Evolutionary conservation across 2,797 vertebrate genomes (phyloP).

Genomic region (Ammospiza maritima): DNA sequence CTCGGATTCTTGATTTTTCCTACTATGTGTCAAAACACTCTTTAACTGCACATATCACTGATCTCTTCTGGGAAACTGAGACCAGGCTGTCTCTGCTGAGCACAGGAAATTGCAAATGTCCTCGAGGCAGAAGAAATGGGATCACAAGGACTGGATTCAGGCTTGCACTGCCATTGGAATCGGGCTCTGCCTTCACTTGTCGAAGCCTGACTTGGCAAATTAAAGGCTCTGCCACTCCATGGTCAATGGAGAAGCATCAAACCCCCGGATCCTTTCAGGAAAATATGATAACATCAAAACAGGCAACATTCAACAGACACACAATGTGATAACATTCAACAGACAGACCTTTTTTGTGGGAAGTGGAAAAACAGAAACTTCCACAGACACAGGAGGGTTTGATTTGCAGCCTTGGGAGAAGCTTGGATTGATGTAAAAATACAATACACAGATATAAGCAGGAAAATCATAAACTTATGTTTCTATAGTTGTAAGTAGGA

Average conservation of each 20-base stretch:
- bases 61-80: conserved; percentile 15
- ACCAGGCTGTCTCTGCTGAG: background rate
- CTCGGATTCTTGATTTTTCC: background rate
- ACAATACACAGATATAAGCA: background rate
- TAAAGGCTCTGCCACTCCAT: background rate
- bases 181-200: background rate
- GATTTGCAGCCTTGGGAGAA: background rate
- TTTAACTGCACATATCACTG: background rate
- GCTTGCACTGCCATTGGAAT: background rate
- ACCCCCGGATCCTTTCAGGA: background rate
- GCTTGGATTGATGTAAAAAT: background rate
- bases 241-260: background rate
- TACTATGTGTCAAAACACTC: background rate
- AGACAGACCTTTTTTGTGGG: background rate
- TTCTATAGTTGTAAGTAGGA: background rate
- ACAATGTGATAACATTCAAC: background rate
- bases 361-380: background rate
- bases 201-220: background rate
- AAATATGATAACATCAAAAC: background rate
- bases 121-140: background rate
- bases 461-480: background rate
- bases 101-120: conserved; percentile 30
- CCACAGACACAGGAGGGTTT: background rate
- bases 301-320: background rate
- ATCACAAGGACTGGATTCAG: background rate